A percentile compares a stretch with the other conserved stretches of the same genome.
phyloP scores from a whole-genome alignment of 2,113 vertebrate genomes.

The Psophia crepitans region DNA sequence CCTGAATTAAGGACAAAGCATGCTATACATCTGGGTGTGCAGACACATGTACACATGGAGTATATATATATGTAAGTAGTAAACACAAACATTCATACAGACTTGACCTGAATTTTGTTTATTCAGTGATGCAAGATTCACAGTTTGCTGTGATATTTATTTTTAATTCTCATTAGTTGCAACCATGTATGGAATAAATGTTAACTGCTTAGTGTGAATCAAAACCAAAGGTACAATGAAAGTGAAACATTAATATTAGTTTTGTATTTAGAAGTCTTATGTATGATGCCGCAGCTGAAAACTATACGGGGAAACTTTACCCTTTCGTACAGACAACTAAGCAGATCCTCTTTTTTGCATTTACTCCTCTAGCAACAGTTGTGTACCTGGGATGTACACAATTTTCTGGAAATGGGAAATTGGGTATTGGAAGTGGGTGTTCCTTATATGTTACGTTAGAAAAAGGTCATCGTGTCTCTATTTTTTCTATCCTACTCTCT shows the following conservation, averaged over 20 bases:
- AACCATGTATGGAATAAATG: not conserved
- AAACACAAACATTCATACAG: not conserved
- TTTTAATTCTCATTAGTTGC: not conserved
- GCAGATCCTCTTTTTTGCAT: not conserved
- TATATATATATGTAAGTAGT: not conserved
- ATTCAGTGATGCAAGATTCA: not conserved
- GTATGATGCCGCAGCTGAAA: not conserved
- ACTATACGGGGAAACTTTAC: not conserved
- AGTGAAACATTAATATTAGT: not conserved
- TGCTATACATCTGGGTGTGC: not conserved
- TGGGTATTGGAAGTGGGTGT: not conserved
- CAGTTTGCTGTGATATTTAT: not conserved
- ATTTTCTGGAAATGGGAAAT: too few species aligned
- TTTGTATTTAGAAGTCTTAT: not conserved
- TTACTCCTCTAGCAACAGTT: not conserved
- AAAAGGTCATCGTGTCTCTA: not conserved
- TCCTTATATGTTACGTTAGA: not conserved
- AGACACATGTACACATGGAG: not conserved
- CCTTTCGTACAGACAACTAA: not conserved
- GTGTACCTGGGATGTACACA: not conserved
- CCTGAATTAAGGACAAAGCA: not conserved
- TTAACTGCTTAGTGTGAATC: not conserved
- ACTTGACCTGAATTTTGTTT: not conserved
- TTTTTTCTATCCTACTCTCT: not conserved
- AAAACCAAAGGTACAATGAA: not conserved